Percentiles rank a stretch among this genome's conserved stretches.
phyloP scores from a whole-genome alignment of 2,113 vertebrate genomes.

The Macrotus californicus region DNA sequence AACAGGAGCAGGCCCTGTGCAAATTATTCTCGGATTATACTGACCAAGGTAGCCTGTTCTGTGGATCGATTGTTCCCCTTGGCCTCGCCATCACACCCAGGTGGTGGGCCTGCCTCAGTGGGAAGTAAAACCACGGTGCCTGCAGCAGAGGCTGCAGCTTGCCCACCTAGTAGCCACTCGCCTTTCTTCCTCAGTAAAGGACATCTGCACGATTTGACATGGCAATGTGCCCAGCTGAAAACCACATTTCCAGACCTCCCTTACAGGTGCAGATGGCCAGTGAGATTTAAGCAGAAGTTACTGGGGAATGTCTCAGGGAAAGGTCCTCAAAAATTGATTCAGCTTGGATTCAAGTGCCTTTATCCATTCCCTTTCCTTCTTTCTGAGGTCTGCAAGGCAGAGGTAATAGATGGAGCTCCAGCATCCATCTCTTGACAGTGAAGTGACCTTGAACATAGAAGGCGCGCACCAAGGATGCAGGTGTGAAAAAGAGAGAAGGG shows the following conservation, averaged over 20 bases:
- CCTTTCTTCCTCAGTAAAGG: neutral
- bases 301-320: neutral
- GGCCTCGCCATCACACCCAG: neutral
- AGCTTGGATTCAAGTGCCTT: neutral
- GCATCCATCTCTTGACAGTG: neutral
- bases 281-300: neutral
- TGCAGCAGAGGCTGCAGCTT: neutral
- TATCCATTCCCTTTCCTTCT: neutral
- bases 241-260: neutral
- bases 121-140: neutral
- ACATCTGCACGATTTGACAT: neutral
- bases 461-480: neutral
- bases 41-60: neutral
- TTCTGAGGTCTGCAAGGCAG: neutral
- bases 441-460: neutral
- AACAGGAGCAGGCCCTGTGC: neutral
- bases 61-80: neutral
- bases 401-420: neutral
- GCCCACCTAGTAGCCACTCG: neutral
- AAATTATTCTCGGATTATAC: neutral
- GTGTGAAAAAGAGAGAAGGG: neutral
- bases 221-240: neutral
- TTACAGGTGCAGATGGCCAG: neutral
- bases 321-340: neutral
- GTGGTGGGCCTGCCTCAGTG: rapidly evolving